These are phyloP conservation scores for Neomorphus geoffroyi DNA, from an alignment of 2,797 vertebrate species.

Conservation along the genomic window DNA sequence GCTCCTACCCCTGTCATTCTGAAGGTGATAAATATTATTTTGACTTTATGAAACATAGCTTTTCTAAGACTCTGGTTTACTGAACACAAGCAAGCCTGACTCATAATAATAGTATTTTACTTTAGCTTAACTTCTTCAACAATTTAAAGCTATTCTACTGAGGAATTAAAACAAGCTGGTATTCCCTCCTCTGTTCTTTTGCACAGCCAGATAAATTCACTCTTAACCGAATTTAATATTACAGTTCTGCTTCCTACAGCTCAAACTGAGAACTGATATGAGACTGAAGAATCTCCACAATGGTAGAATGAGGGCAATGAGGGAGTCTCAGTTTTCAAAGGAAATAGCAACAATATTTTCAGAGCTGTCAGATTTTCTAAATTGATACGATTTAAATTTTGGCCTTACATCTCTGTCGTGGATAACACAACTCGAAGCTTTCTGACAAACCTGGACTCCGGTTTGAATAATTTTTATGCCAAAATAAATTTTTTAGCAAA, in stretches of 20 bases:
- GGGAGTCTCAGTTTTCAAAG: neutral
- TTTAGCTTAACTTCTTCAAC: neutral
- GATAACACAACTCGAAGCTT: neutral
- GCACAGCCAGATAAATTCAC: neutral
- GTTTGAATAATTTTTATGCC: neutral
- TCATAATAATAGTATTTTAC: neutral
- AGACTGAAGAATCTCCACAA: neutral
- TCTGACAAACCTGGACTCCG: neutral
- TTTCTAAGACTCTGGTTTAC: neutral
- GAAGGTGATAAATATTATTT: neutral
- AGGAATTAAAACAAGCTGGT: neutral
- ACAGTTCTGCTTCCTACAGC: neutral
- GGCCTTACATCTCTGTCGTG: neutral
- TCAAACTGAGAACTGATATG: neutral
- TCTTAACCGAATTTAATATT: neutral
- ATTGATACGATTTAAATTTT: neutral
- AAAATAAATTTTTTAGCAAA: neutral
- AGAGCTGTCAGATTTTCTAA: neutral
- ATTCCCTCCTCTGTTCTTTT: neutral
- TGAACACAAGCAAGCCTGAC: neutral
- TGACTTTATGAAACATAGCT: neutral
- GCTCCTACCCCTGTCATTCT: neutral
- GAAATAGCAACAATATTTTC: neutral
- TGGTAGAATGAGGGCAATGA: neutral
- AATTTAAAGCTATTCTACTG: neutral